A percentile compares a stretch with the other conserved stretches of the same genome.
phyloP scores from a whole-genome alignment of 2,797 vertebrate genomes.

The Threskiornis aethiopicus region DNA sequence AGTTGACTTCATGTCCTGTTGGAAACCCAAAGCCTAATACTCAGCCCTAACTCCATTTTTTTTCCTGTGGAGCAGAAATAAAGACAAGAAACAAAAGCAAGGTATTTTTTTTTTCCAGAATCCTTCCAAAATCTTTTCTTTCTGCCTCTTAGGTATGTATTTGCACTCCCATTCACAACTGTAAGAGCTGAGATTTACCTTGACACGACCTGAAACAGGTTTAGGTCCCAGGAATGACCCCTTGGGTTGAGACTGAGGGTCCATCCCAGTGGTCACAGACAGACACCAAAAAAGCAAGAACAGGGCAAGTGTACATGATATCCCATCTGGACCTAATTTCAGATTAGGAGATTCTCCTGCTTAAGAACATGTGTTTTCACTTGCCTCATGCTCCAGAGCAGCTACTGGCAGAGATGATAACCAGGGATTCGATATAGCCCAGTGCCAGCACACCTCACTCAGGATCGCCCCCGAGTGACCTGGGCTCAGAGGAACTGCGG shows the following conservation, averaged over 20 bases:
- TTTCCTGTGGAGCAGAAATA: background rate
- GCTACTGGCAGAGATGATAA: background rate
- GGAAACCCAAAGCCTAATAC: background rate
- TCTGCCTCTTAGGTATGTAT: background rate
- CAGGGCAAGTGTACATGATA: background rate
- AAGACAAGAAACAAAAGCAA: background rate
- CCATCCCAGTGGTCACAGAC: background rate
- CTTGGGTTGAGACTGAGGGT: background rate
- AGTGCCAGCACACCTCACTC: background rate
- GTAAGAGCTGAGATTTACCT: background rate
- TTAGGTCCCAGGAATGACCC: background rate
- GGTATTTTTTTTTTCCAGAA: background rate
- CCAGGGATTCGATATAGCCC: background rate
- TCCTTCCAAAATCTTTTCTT: background rate
- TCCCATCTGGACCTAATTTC: accelerated
- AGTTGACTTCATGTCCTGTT: background rate
- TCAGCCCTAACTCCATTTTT: background rate
- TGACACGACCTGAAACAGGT: background rate
- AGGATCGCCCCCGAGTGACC: accelerated
- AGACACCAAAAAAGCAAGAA: background rate
- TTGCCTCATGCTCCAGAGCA: background rate
- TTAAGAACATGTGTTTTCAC: background rate
- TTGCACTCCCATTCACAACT: background rate
- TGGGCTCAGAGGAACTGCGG: background rate
- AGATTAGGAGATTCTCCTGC: background rate